These are phyloP conservation scores for Tarsius wallacei DNA, from an alignment of 2,797 vertebrate species.

Conservation along the genomic window DNA sequence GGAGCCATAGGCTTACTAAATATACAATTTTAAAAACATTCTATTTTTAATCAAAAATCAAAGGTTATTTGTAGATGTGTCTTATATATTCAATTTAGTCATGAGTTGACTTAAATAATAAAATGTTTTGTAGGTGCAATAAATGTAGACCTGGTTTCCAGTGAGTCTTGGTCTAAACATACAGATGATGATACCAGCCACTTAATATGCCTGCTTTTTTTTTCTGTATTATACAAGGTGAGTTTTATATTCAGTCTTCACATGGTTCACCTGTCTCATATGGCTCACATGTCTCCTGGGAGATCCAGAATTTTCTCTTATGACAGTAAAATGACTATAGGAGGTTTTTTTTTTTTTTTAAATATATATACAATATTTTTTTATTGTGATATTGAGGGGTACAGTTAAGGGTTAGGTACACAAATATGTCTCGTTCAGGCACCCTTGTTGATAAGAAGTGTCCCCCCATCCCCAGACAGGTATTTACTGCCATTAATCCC, in stretches of 20 bases:
- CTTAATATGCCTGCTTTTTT: neutral
- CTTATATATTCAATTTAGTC: neutral
- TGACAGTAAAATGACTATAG: neutral
- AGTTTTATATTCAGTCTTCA: neutral
- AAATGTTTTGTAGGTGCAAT: neutral
- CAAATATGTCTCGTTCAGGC: too few species aligned
- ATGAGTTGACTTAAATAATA: neutral
- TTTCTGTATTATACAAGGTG: neutral
- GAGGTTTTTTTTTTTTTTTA: too few species aligned
- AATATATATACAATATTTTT: too few species aligned
- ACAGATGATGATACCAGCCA: neutral
- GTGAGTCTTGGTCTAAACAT: neutral
- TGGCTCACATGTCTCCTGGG: neutral
- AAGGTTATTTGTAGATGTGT: neutral
- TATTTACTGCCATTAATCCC: too few species aligned
- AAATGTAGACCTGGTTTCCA: neutral
- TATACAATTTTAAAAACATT: neutral
- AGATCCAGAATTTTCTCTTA: neutral
- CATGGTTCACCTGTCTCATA: too few species aligned
- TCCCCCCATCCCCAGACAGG: too few species aligned
- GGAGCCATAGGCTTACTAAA: neutral
- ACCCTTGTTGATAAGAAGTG: too few species aligned
- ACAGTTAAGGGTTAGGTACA: too few species aligned
- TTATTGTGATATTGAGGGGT: too few species aligned
- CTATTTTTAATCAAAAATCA: neutral